Conservation (phyloP, 1,140 invertebrate species). For the Sycophaga agraensis region DNA sequence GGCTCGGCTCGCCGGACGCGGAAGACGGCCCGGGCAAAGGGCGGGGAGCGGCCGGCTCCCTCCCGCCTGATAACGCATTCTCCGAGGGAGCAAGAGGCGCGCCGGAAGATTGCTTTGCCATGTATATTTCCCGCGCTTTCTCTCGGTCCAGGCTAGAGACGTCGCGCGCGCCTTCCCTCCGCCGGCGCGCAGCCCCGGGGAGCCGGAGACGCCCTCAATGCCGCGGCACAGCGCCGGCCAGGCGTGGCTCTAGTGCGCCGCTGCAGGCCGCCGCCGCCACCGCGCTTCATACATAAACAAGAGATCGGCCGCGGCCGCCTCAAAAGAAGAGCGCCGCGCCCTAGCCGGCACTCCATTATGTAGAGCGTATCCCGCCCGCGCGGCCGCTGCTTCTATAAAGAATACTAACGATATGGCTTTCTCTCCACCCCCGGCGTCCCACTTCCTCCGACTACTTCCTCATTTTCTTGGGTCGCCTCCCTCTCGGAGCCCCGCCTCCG, state of each 20-base stretch:
- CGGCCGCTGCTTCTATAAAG: conserved; percentile 49
- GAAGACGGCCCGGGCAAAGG: too few species aligned
- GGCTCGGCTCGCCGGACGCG: too few species aligned
- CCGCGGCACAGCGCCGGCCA: background rate
- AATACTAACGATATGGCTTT: conserved; percentile 58
- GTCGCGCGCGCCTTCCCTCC: too few species aligned
- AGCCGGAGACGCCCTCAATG: conserved; percentile 3
- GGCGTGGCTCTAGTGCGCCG: background rate
- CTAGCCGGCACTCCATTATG: conserved; percentile 55
- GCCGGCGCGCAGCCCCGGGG: background rate
- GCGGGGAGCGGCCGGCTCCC: conserved; percentile 14
- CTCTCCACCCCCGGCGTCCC: conserved; percentile 31
- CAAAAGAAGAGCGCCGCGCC: conserved; percentile 54
- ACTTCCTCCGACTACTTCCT: background rate
- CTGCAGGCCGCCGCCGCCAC: too few species aligned
- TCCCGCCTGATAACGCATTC: conserved; percentile 50
- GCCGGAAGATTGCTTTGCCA: conserved; percentile 53
- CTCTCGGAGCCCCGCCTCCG: too few species aligned
- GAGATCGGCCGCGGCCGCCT: conserved; percentile 52
- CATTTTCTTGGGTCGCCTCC: conserved; percentile 3
- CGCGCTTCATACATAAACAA: conserved; percentile 58
- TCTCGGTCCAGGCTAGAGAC: too few species aligned
- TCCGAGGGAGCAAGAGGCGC: conserved; percentile 46
- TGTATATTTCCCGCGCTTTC: conserved; percentile 32
- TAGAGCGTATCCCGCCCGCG: conserved; percentile 51